Conservation (phyloP, 2,797 vertebrate species). For the Nyctalus aviator region DNA sequence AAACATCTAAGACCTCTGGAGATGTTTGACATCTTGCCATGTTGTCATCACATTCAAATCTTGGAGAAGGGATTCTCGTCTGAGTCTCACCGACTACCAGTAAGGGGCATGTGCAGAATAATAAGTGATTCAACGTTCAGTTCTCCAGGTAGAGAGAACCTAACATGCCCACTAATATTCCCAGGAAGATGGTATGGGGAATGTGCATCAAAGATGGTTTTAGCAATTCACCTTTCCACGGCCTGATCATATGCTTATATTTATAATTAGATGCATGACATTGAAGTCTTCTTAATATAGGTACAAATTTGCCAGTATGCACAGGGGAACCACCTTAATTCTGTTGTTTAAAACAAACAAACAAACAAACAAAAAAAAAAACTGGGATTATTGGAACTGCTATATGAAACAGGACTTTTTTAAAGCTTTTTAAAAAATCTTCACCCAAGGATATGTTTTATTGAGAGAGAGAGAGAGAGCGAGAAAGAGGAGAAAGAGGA, state of each 20-base stretch:
- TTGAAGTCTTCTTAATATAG: not conserved
- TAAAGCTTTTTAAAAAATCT: not conserved
- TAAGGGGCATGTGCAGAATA: slow-evolving; percentile 73
- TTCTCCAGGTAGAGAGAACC: slow-evolving; percentile 27
- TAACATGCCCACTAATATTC: not conserved
- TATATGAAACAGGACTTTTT: not conserved
- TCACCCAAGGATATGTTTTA: not conserved
- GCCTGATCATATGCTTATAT: not conserved
- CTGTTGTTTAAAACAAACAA: not conserved
- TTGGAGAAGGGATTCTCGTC: slow-evolving; percentile 55
- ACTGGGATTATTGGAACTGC: slow-evolving; percentile 11
- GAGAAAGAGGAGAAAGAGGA: not conserved
- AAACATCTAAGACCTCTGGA: slow-evolving; percentile 59
- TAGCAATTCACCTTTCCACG: not conserved
- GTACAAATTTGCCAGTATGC: not conserved
- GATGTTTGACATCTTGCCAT: slow-evolving; percentile 63
- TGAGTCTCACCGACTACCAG: slow-evolving; percentile 64
- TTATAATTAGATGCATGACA: slow-evolving; percentile 21
- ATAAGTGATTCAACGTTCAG: not conserved
- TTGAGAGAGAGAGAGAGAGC: not conserved
- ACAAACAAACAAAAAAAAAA: not conserved
- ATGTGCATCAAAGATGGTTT: not conserved
- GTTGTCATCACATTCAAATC: slow-evolving; percentile 66
- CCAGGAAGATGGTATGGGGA: not conserved
- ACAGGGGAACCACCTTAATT: not conserved